phyloP scores from a whole-genome alignment of 2,797 vertebrate species.

The Pseudochirops cupreus region DNA sequence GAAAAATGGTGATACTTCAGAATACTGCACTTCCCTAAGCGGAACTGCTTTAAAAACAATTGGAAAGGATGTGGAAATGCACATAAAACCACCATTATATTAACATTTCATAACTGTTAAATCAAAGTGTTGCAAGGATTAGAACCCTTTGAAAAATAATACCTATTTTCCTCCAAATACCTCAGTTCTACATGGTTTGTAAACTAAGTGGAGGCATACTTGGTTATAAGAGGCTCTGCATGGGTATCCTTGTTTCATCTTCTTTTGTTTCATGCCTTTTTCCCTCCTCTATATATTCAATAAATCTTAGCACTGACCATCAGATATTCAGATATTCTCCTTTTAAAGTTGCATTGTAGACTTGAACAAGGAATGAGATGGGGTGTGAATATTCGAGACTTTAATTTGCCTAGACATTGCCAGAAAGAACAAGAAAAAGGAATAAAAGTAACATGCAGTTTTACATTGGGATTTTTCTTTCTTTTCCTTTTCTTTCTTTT shows the following conservation, averaged over 20 bases:
- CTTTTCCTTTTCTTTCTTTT: not conserved
- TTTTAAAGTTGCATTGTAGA: not conserved
- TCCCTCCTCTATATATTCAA: not conserved
- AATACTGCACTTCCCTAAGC: not conserved
- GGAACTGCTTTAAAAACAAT: not conserved
- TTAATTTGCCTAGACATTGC: not conserved
- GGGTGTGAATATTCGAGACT: not conserved
- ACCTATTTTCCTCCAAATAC: not conserved
- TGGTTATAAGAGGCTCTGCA: not conserved
- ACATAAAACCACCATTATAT: not conserved
- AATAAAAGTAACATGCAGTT: not conserved
- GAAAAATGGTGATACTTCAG: not conserved
- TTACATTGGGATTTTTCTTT: not conserved
- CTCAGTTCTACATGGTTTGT: not conserved
- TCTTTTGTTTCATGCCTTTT: not conserved
- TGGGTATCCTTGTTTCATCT: not conserved
- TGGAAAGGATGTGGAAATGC: not conserved
- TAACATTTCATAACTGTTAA: not conserved
- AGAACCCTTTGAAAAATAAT: not conserved
- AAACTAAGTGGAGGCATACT: not conserved
- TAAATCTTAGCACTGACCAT: not conserved
- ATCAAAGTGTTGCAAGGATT: not conserved
- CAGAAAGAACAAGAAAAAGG: not conserved
- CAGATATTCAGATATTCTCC: not conserved
- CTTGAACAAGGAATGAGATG: not conserved